Evolutionary conservation across 2,888 invertebrate species (phyloP), one percentile per base, ranked within the genome.

Genomic region (Deroplatys truncata): DNA sequence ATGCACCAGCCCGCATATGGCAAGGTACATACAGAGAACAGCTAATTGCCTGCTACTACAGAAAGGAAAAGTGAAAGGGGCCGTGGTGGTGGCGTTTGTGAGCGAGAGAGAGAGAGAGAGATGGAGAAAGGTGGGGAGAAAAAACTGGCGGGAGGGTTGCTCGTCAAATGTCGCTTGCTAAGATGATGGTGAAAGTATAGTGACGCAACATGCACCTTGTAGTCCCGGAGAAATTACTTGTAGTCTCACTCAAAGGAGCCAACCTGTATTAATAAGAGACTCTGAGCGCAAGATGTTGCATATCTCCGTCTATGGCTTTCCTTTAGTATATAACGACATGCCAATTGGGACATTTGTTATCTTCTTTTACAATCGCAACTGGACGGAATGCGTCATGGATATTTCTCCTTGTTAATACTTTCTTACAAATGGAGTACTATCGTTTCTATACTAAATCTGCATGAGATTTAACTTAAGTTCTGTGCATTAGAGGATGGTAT

Each of bases 21-120:
- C 87, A 87, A 87, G 87, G 31, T 83, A 87, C 35, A 82, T 72
- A 28, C 35, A 83, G 29, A 87, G 82, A 87, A 31, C 25, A 29
- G 56, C 87, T 87, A 87, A 87, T 87, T 87, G 87, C 56, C 56
- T 72, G 56, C 87, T 31, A 87, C 56, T 72, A n/a, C 82, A 87
- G 82, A 87, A 87, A 83, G 87, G 82, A 83, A 82, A 87, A 87
- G 87, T 82, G 87, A 87, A 72, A 72, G 86, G 25, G 72, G 72
- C 72, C 56, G 56, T 72, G 56, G 56, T 72, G 56, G 56, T 72
- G 56, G 56, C 56, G 56, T 72, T 72, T 72, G 56, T 72, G 56
- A 72, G 56, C 56, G 56, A 72, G 56, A 72, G 56, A 72, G 56
- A 72, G 56, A 72, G 56, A 72, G 49, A 10, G 16, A 72, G 56